Evolutionary conservation across 1,140 invertebrate genomes (phyloP).

Genomic region (Cardiocondyla obscurior): DNA sequence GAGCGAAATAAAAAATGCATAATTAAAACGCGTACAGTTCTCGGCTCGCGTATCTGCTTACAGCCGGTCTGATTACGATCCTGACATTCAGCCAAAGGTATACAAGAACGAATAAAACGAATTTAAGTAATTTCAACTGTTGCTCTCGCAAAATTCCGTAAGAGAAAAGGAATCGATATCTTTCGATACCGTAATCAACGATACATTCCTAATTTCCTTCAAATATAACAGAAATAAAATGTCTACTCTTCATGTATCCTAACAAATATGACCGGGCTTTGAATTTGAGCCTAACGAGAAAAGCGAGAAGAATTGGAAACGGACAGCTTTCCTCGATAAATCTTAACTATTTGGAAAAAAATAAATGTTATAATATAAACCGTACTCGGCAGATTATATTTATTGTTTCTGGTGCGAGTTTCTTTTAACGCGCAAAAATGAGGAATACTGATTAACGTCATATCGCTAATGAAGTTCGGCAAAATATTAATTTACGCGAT

Average conservation of each 20-base stretch:
- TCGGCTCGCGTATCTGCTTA: conserved; percentile 1
- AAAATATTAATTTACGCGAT: neutral
- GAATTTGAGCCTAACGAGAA: neutral
- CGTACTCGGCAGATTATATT: neutral
- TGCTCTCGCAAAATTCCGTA: neutral
- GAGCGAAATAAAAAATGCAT: conserved; percentile 24
- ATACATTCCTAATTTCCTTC: neutral
- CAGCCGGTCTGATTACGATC: conserved; percentile 12
- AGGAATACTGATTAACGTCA: neutral
- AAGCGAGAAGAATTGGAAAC: neutral
- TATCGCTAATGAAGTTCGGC: neutral
- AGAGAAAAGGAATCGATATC: neutral
- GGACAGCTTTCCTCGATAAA: neutral
- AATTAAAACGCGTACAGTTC: conserved; percentile 24
- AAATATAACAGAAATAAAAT: neutral
- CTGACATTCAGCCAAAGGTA: neutral
- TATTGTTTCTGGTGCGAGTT: neutral
- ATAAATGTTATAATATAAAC: too few relatives aligned
- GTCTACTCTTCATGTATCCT: neutral
- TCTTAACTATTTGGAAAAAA: too few relatives aligned
- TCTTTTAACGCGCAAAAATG: neutral
- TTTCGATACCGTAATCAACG: neutral
- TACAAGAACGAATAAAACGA: neutral
- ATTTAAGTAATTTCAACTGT: neutral
- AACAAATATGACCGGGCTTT: neutral